These are phyloP conservation scores for Sciurus carolinensis DNA, from an alignment of 2,797 vertebrate genomes.

Conservation along the genomic window DNA sequence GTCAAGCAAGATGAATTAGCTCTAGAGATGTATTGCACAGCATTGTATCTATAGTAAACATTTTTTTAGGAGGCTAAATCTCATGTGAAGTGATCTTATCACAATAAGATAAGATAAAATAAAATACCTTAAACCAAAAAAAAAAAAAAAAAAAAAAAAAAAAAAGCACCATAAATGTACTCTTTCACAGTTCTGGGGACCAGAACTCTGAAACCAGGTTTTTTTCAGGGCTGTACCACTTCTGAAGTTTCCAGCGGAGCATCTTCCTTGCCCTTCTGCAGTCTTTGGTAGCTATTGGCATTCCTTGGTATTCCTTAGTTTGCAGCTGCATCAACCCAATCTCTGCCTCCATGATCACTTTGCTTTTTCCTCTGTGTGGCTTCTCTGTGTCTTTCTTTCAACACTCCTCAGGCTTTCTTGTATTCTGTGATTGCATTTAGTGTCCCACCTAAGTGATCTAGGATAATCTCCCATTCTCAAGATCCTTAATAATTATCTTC, in stretches of 20 bases:
- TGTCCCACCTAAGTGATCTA: not conserved
- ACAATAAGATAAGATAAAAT: not conserved
- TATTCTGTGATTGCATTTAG: not conserved
- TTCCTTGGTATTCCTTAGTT: not conserved
- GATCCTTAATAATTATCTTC: not conserved
- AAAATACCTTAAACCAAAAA: not conserved
- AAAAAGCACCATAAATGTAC: not conserved
- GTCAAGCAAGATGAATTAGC: not conserved
- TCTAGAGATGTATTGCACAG: not conserved
- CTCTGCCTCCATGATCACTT: not conserved
- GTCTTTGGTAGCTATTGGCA: too few relatives aligned
- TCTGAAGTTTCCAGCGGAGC: not conserved
- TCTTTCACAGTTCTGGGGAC: not conserved
- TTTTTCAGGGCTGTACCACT: too few relatives aligned
- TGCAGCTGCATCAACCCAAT: fast-evolving
- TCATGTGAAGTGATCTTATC: not conserved
- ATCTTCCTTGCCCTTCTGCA: not conserved
- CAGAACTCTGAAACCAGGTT: not conserved
- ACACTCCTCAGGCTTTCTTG: not conserved
- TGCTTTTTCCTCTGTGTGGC: not conserved
- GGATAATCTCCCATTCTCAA: not conserved
- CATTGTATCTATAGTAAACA: not conserved
- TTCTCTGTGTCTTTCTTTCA: not conserved
- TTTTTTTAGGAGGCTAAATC: not conserved
- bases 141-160: not conserved